Percentiles rank a stretch among this genome's conserved stretches.
These are phyloP conservation scores for Petaurus breviceps DNA, from an alignment of 2,113 vertebrate genomes.

Conservation along the genomic window DNA sequence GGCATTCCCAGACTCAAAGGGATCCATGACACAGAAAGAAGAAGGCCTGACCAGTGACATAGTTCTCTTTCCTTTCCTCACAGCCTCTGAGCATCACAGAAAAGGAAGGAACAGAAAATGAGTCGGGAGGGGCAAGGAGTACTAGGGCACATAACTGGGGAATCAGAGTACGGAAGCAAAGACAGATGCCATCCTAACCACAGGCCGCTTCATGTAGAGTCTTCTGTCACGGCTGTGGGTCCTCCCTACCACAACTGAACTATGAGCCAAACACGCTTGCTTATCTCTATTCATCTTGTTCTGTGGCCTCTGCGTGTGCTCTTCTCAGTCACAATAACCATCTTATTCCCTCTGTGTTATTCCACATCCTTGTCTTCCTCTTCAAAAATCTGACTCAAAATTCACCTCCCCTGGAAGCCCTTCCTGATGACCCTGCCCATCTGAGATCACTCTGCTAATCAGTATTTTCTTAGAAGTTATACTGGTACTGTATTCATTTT, in stretches of 20 bases:
- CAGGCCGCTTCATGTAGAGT: background rate
- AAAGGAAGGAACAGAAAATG: background rate
- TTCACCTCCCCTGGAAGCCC: background rate
- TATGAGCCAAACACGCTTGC: background rate
- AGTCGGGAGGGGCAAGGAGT: background rate
- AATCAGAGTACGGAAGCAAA: background rate
- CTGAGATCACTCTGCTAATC: background rate
- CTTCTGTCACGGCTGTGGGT: background rate
- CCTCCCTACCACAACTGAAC: background rate
- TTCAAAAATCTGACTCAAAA: conserved; percentile 39
- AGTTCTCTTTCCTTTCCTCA: background rate
- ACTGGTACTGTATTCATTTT: background rate
- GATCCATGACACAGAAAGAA: background rate
- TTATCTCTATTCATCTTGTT: background rate
- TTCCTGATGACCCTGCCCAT: background rate
- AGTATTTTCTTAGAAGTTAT: background rate
- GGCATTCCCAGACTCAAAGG: background rate
- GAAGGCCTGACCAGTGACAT: background rate
- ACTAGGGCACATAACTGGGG: too few species aligned
- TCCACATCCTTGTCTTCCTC: background rate
- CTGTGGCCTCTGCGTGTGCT: background rate
- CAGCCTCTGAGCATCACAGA: background rate
- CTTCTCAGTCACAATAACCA: conserved; percentile 10
- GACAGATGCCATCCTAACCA: background rate
- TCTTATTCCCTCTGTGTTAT: background rate